Base-by-base conservation (phyloP, 1,140 invertebrate genomes). In the Bathynomus jamesi region DNA sequence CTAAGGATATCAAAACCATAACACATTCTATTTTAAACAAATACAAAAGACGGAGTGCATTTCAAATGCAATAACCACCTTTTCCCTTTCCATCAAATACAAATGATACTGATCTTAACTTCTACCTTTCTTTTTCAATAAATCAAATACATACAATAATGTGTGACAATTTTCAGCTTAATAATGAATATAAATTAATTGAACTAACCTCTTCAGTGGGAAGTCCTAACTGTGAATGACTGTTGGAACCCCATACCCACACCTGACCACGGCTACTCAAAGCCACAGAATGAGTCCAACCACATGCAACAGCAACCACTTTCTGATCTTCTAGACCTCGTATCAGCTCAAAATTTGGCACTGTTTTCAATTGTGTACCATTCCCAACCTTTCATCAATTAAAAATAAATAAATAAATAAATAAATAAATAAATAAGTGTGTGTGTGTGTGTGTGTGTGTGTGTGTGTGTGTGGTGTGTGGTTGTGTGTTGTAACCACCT, bases 261-360 rank as follows among this genome's bases (percentile, higher is more conserved):
- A 82, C 74, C 40, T 74, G 65, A 13, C 75, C 65, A 61, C 67
- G 46, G 83, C 80, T 13, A 89, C 82, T 78, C 82, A 81, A 67
- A 46, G 79, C 78, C 17, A 81, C 40, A 28, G 81, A 78, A 75
- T 82, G 81, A 62, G 80, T 79, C 79, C 81, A 81, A 27, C 81
- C 81, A 74, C 79, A 79, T 81, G 65, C 83, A 82, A 76, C 83
- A 78, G 74, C 82, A 79, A 71, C 79, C 76, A 70, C 85, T 78
- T 81, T 82, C 83, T 76, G 87, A 81, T 84, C 87, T 69, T 76
- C 86, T 78, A 81, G 78, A n/a, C 79, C 85, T 74, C 81, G 85
- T 82, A 78, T 85, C 77, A 61, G 84, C 71, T 29, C 78, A 74
- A 5, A 85, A 78, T 64, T 77, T 78, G 73, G 80, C 79, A 79